A percentile compares a stretch with the other conserved stretches of the same genome.
Evolutionary conservation across 2,888 invertebrate species (phyloP).

Genomic region (Tachystola acroxantha): DNA sequence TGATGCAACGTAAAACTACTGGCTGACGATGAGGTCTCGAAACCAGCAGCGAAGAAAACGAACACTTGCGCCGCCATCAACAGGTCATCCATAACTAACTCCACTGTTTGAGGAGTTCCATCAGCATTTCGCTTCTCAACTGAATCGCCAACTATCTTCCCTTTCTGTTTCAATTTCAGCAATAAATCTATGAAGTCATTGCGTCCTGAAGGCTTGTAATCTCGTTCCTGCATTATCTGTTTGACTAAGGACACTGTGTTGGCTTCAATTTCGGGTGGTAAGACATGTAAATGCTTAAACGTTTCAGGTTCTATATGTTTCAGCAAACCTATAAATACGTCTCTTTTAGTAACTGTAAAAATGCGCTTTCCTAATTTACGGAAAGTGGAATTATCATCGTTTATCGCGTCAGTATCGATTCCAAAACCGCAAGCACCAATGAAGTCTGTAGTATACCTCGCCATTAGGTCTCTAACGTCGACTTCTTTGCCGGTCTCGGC

Average conservation of each 20-base stretch:
- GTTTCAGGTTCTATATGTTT: slow-evolving; percentile 12
- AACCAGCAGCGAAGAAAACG: slow-evolving; percentile 25
- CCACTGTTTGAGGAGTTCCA: slow-evolving; percentile 22
- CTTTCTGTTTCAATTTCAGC: slow-evolving; percentile 27
- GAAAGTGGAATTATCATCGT: slow-evolving; percentile 29
- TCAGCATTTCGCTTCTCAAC: slow-evolving; percentile 24
- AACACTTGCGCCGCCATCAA: slow-evolving; percentile 12
- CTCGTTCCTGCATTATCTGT: slow-evolving; percentile 23
- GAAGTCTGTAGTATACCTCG: slow-evolving; percentile 36
- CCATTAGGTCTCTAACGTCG: slow-evolving; percentile 33
- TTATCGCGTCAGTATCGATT: slow-evolving; percentile 29
- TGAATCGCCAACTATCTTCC: slow-evolving; percentile 28
- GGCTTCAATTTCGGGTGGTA: slow-evolving; percentile 19
- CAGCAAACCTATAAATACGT: slow-evolving; percentile 11
- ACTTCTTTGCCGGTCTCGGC: slow-evolving; percentile 7
- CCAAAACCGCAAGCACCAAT: slow-evolving; percentile 39
- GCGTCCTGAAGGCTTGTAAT: slow-evolving; percentile 23
- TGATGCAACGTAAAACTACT: slow-evolving; percentile 40
- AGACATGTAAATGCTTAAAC: slow-evolving; percentile 19
- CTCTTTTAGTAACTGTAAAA: not conserved
- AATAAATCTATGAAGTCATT: slow-evolving; percentile 34
- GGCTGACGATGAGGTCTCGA: slow-evolving; percentile 37
- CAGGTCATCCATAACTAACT: slow-evolving; percentile 25
- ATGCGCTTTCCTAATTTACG: slow-evolving; percentile 24
- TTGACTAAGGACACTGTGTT: slow-evolving; percentile 18